A percentile compares a stretch with the other conserved stretches of the same genome.
These are phyloP conservation scores for Pteronura brasiliensis DNA, from an alignment of 2,113 vertebrate species.

Conservation along the genomic window DNA sequence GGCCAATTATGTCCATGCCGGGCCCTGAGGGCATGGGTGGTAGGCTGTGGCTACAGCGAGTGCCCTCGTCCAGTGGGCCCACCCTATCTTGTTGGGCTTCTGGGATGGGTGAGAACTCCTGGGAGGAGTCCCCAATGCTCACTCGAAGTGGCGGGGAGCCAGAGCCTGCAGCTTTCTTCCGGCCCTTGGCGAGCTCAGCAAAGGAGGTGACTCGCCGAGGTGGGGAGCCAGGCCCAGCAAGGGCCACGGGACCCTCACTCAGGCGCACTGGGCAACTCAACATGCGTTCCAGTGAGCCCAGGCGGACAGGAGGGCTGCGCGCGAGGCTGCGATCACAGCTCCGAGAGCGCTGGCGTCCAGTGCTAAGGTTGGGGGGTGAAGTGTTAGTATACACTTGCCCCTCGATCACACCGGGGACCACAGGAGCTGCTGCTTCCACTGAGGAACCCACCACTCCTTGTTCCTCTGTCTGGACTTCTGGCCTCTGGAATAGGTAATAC, in stretches of 20 bases:
- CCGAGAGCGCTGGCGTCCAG: conserved; percentile 88
- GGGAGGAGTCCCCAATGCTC: conserved; percentile 81
- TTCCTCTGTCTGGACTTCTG: conserved; percentile 74
- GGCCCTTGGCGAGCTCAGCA: conserved; percentile 93
- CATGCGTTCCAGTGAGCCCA: conserved; percentile 95
- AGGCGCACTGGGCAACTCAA: conserved; percentile 95
- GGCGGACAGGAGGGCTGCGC: conserved; percentile 84
- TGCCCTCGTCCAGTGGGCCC: conserved; percentile 73
- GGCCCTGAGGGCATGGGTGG: conserved; percentile 83
- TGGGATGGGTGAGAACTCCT: conserved; percentile 90
- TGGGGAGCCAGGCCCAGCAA: conserved; percentile 79
- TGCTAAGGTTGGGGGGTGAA: conserved; percentile 87
- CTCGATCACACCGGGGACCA: conserved; percentile 80
- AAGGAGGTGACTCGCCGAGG: conserved; percentile 94
- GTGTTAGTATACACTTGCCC: conserved; percentile 95
- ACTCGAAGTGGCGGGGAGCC: conserved; percentile 80
- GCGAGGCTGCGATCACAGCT: conserved; percentile 97
- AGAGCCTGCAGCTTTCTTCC: conserved; percentile 85
- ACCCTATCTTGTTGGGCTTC: conserved; percentile 82
- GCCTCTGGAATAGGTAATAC: conserved; percentile 94
- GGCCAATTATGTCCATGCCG: conserved; percentile 85
- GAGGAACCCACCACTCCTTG: conserved; percentile 66
- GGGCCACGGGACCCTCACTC: conserved; percentile 85
- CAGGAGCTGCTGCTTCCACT: conserved; percentile 54
- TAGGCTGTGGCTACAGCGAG: conserved; percentile 83